These are phyloP conservation scores for Sebastes oblongus DNA, from an alignment of 2,797 vertebrate genomes.

Conservation along the genomic window DNA sequence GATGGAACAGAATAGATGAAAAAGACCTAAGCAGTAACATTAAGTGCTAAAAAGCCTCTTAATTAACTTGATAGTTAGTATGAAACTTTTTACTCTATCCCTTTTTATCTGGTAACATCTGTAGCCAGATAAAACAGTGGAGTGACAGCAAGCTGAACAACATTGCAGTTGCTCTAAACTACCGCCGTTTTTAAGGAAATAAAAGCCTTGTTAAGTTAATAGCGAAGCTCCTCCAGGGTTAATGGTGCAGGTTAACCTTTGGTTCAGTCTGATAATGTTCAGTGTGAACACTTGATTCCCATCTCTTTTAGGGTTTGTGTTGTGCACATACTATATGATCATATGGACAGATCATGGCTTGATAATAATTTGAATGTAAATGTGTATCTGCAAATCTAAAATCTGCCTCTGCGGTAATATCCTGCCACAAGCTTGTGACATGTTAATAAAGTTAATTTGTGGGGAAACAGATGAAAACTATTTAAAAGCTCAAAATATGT, in stretches of 20 bases:
- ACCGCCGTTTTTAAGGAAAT: background rate
- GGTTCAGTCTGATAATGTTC: constrained; percentile 6
- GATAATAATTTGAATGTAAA: background rate
- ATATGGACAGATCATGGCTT: background rate
- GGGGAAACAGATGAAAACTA: background rate
- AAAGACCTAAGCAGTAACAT: too few species aligned
- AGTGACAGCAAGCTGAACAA: background rate
- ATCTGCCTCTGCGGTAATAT: background rate
- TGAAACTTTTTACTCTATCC: too few species aligned
- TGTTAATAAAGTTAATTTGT: background rate
- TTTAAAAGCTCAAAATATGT: background rate
- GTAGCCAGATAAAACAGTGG: too few species aligned
- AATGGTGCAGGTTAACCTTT: background rate
- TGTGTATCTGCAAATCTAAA: background rate
- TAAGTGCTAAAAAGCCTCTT: too few species aligned
- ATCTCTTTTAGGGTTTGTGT: background rate
- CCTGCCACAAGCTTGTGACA: background rate
- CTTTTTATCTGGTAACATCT: too few species aligned
- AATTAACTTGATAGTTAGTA: too few species aligned
- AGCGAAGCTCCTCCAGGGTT: background rate
- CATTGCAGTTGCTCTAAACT: too few species aligned
- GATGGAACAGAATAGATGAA: fast-evolving
- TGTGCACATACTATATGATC: background rate
- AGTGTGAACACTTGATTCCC: constrained; percentile 2
- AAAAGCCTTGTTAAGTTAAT: background rate